Conservation (phyloP, 2,797 vertebrate genomes). For the Ispidina lecontei region DNA sequence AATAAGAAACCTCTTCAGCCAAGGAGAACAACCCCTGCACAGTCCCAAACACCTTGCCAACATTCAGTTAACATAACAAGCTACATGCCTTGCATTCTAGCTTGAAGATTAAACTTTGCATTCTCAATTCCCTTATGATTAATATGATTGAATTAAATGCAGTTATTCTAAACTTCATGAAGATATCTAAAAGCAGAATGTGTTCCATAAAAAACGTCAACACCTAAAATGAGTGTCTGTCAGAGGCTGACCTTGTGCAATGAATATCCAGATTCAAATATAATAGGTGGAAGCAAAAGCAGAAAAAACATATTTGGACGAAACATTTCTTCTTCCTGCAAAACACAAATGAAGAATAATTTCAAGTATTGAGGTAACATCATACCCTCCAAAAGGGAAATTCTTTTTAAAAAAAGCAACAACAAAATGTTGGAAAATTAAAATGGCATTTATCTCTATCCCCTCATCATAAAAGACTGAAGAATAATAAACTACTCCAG, state of each 20-base stretch:
- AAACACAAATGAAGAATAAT: constrained; percentile 1
- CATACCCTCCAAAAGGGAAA: not conserved
- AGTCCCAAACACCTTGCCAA: not conserved
- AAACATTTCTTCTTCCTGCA: constrained; percentile 99
- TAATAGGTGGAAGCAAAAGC: constrained; percentile 95
- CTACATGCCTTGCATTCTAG: not conserved
- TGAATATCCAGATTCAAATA: constrained; percentile 99
- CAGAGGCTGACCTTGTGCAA: constrained; percentile 89
- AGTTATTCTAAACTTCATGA: not conserved
- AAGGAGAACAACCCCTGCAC: not conserved
- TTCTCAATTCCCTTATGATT: not conserved
- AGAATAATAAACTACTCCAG: not conserved
- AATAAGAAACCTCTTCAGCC: not conserved
- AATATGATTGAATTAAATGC: not conserved
- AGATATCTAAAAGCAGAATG: not conserved
- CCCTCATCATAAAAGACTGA: not conserved
- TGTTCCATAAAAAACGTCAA: not conserved
- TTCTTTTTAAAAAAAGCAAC: not conserved
- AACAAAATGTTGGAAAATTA: not conserved
- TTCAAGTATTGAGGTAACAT: not conserved
- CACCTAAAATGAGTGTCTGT: not conserved
- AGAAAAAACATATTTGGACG: constrained; percentile 99
- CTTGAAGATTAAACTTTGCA: not conserved
- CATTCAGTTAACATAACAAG: not conserved
- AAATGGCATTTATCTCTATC: not conserved